phyloP scores from a whole-genome alignment of 2,888 invertebrate genomes.

The Vesta saturnalis region DNA sequence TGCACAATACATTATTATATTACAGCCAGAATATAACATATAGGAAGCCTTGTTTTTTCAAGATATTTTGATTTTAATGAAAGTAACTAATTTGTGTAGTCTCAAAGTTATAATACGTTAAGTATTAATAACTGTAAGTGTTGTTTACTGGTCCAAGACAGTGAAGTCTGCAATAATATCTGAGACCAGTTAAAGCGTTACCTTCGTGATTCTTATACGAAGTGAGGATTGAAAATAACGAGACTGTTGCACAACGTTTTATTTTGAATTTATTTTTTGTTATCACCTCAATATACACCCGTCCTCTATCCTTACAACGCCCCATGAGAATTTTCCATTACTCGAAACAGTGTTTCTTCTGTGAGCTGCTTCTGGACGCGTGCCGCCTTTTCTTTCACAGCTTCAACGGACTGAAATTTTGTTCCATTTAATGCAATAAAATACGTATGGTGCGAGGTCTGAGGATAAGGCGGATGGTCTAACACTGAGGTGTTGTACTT shows the following conservation, averaged over 20 bases:
- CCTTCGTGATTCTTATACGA: too few relatives aligned
- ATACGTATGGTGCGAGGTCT: slow-evolving; percentile 34
- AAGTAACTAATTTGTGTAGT: too few relatives aligned
- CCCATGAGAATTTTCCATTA: slow-evolving; percentile 26
- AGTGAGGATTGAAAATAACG: neutral
- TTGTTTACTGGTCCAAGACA: too few relatives aligned
- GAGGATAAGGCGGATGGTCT: too few relatives aligned
- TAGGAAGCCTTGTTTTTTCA: too few relatives aligned
- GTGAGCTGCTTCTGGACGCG: slow-evolving; percentile 29
- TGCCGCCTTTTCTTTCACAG: slow-evolving; percentile 40
- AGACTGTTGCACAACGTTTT: neutral
- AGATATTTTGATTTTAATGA: too few relatives aligned
- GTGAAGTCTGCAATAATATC: too few relatives aligned
- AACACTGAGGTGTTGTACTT: neutral
- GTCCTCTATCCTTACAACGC: slow-evolving; percentile 1
- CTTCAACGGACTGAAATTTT: slow-evolving; percentile 29
- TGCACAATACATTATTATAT: too few relatives aligned
- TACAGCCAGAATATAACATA: too few relatives aligned
- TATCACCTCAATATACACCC: neutral
- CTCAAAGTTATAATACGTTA: too few relatives aligned
- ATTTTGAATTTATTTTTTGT: neutral
- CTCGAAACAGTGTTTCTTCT: slow-evolving; percentile 34
- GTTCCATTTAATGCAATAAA: slow-evolving; percentile 38
- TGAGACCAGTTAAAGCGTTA: too few relatives aligned
- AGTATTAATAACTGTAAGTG: too few relatives aligned